Conservation (phyloP, 2,113 vertebrate species). For the Oceanodroma tethys region DNA sequence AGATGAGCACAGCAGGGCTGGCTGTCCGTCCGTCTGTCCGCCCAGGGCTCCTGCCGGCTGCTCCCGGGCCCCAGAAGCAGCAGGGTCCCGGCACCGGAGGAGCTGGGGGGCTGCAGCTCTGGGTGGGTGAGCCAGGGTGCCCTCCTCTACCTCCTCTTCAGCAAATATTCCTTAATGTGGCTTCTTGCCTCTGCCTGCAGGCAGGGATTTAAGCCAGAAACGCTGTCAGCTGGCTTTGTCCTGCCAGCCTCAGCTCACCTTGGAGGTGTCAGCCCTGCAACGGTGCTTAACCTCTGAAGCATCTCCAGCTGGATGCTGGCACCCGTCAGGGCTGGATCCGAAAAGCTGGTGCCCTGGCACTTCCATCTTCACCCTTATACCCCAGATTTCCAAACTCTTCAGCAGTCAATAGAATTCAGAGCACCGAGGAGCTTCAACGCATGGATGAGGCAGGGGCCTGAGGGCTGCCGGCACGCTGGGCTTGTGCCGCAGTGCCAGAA, state of each 20-base stretch:
- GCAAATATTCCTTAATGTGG: background rate
- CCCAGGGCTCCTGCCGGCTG: background rate
- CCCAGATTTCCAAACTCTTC: background rate
- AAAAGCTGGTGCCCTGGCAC: background rate
- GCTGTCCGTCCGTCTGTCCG: background rate
- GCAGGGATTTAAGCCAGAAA: constrained; percentile 10
- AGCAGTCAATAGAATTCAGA: background rate
- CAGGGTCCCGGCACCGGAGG: background rate
- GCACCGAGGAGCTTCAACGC: background rate
- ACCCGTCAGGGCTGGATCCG: background rate
- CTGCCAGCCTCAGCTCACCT: constrained; percentile 28
- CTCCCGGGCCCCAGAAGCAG: background rate
- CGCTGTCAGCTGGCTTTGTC: background rate
- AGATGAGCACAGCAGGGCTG: background rate
- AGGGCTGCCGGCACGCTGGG: rapidly evolving
- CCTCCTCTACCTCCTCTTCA: background rate
- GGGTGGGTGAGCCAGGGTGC: background rate
- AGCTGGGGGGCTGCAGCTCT: background rate
- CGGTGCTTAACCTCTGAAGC: background rate
- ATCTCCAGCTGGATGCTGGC: background rate
- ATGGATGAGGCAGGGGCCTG: background rate
- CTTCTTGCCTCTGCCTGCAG: background rate
- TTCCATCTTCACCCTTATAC: background rate
- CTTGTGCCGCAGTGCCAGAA: background rate
- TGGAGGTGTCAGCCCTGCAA: background rate